Base-by-base conservation (phyloP, 2,113 vertebrate genomes). In the Platichthys flesus region DNA sequence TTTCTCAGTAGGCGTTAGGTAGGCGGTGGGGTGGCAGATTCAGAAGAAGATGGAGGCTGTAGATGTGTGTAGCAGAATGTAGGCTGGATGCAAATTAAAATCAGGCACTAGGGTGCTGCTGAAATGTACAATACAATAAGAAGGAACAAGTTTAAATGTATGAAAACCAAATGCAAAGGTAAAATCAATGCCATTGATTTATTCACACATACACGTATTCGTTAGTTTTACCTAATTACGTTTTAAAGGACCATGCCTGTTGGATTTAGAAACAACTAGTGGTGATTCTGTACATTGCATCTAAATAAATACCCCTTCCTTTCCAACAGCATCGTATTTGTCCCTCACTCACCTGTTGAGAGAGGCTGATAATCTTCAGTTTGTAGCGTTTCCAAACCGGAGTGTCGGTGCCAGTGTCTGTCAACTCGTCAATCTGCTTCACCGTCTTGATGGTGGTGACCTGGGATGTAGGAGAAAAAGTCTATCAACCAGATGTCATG, bases 381-480 rank as follows among this genome's bases (percentile, higher is more conserved):
- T 92, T 94, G 96, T 97, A 99, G 85, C 97, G 95, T 77, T 97
- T 94, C 97, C 96, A 98, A 40, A 96, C 95, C 0, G 96, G 89
- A 3, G 91, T 96, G 0, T 96, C 95, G 4, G 97, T 96, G 0
- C 97, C 96, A 82, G 96, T 96, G 82, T 99, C 97, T 14, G 97
- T 96, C 91, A 99, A 55, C 55, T 99, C 97, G 0, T 99, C 97
- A 87, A 96, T 94, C 90, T 97, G 92, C 85, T 97, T 98, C 90
- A 98, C 97, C 0, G 96, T 98, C 93, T 99, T 99, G 88, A 99
- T 99, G 58, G 97, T 97, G 76, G 98, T 99, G 24, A 99, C 97
- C 97, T 99, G 87, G 3, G 15, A 76, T 37, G 5, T 64, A 71
- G 54, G 23, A 81, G 13, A 15, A 28, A 26, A 51, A 18, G 4